Evolutionary conservation across 2,113 vertebrate genomes (phyloP), one percentile per base, ranked within the genome.

Genomic region (Toxostoma redivivum): DNA sequence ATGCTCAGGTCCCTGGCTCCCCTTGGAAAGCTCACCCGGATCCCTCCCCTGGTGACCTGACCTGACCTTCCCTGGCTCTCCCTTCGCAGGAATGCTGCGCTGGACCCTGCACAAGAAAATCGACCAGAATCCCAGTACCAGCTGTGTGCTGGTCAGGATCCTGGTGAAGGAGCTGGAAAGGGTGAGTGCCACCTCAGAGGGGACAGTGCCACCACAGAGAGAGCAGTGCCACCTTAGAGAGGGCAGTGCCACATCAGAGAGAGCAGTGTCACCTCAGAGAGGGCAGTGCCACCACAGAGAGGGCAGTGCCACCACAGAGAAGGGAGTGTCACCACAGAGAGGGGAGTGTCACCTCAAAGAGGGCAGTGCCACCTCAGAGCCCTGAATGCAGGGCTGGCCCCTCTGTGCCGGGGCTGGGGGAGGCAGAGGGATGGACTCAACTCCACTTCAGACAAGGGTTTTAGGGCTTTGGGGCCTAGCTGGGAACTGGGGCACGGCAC

Each of bases 91-190:
- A 66, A 99, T 99, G 99, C 97, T 99, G 96, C 98, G 99, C 74
- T 99, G 99, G 99, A 99, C 99, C 2, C 96, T 99, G 86, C 99
- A 99, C 51, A 99, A 99, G 97, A 99, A 99, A 92, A 98, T 98
- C 4, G 98, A 98, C 56, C 97, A 98, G 81, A 98, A 98, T 62
- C 98, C 98, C 6, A 85, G 88, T 5, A 98, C 95, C 92, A 98
- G 98, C 84, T 97, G 98, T 2, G 73, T 98, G 72, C 91, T 99
- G 95, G 97, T 99, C 81, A 97, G 95, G 88, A 98, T 99, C 90
- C 97, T 99, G 76, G 98, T 99, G 76, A 98, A 98, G 93, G 99
- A 99, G 88, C 97, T 99, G 86, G 99, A 99, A 65, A 98, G 98
- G 98, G 99, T 99, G 95, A 91, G 97, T 69, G 44, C 9, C 12